Base-by-base conservation (phyloP, 2,888 invertebrate genomes). In the Bursaphelenchus okinawaensis region DNA sequence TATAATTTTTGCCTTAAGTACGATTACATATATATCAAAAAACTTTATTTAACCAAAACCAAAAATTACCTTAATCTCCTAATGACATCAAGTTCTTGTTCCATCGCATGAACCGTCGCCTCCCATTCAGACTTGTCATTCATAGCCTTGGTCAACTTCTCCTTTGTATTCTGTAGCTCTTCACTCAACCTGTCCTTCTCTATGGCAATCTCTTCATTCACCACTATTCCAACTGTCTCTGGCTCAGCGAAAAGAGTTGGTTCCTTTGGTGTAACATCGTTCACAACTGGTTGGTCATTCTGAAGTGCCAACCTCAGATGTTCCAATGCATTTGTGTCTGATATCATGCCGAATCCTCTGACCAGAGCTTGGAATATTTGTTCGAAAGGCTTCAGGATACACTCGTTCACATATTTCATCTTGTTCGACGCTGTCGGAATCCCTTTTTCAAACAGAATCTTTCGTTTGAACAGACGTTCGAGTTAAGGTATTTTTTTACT, bases 361-460 rank as follows among this genome's bases (percentile, higher is more conserved):
- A 20, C 23, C 20, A 65, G 23, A 26, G 24, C 52, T 23, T 23
- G 27, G 12, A 26, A 26, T 19, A 65, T 20, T 23, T 65, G 65
- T 19, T 31, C 23, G 7, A 71, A 52, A 4, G 67, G 62, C n/a
- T 62, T 64, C 23, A 65, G 59, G 24, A 86, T 80, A 71, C 85
- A 85, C 66, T 84, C 84, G 72, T 86, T 84, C 9, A 85, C 84
- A 8, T 84, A 83, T 65, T 83, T 82, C 63, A 85, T 75, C 67
- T 83, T 83, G 70, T 84, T 83, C 19, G 84, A 82, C 2, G 83
- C 83, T 59, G 84, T 84, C 6, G 85, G 84, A 56, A 86, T 27
- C 23, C 58, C 66, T 20, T 67, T 67, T 24, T 67, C 67, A 26
- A 67, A 56, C 19, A 67, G 54, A 3, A 66, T 60, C 24, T 67